A percentile compares a stretch with the other conserved stretches of the same genome.
Evolutionary conservation across 2,797 vertebrate genomes (phyloP).

Genomic region (Sebastes oblongus): DNA sequence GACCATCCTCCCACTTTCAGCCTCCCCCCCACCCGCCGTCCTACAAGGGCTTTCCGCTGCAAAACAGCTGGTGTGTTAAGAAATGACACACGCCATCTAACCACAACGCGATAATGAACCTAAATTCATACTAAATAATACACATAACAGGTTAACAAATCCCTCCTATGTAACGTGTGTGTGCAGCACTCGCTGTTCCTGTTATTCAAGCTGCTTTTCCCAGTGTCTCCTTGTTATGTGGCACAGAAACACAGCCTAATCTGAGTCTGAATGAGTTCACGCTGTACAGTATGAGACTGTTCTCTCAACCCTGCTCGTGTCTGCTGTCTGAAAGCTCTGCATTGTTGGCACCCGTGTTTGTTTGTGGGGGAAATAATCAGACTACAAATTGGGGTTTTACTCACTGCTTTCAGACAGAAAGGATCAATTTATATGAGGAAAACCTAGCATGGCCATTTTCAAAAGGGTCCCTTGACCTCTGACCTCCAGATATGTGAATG

Average conservation of each 20-base stretch:
- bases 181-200: conserved; percentile 30
- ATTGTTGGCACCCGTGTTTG: conserved; percentile 21
- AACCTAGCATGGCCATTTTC: no score
- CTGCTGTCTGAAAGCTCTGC: conserved; percentile 22
- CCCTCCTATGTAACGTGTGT: not conserved
- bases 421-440: accelerated
- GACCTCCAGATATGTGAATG: no score
- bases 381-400: not conserved
- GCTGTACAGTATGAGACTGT: conserved; percentile 34
- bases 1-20: not conserved
- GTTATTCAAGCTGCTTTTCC: conserved; percentile 29
- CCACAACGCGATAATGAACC: not conserved
- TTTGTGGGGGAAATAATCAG: conserved; percentile 1
- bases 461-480: no score
- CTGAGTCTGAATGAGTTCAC: conserved; percentile 45
- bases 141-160: not conserved
- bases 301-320: conserved; percentile 22
- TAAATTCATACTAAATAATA: not conserved
- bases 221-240: conserved; percentile 28
- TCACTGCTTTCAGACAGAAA: not conserved
- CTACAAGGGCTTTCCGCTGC: not conserved
- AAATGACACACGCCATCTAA: not conserved
- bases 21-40: not conserved
- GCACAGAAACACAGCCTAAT: conserved; percentile 32
- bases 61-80: conserved; percentile 30